These are phyloP conservation scores for Chaitophorus viminalis DNA, from an alignment of 2,888 invertebrate genomes.

Conservation along the genomic window DNA sequence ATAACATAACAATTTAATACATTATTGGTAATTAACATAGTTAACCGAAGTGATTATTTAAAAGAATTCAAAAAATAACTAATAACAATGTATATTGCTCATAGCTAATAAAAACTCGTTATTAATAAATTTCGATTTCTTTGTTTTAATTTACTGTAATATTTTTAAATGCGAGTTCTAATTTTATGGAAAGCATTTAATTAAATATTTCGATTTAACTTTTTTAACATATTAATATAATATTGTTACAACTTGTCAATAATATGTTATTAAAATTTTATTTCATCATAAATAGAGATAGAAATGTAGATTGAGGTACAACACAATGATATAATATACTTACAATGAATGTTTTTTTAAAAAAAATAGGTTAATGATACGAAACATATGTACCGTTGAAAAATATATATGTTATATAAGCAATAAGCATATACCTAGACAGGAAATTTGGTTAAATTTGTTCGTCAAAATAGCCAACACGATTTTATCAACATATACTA, in stretches of 20 bases:
- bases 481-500: not conserved
- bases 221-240: too few species aligned
- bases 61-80: not conserved
- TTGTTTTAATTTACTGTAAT: not conserved
- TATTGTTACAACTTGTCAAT: too few species aligned
- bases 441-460: conserved; percentile 50
- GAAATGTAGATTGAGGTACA: not conserved
- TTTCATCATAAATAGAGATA: too few species aligned
- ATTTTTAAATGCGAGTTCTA: not conserved
- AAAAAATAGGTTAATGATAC: too few species aligned
- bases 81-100: not conserved
- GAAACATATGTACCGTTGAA: too few species aligned
- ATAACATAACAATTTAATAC: conserved; percentile 6
- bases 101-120: not conserved
- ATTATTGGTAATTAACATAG: not conserved
- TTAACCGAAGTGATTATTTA: not conserved
- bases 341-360: not conserved
- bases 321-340: not conserved
- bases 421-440: not conserved
- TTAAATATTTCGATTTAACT: too few species aligned
- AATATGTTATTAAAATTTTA: too few species aligned
- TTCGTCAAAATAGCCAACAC: not conserved
- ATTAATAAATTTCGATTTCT: not conserved
- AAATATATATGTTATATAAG: not conserved
- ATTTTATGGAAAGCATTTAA: not conserved